Base-by-base conservation (phyloP, 2,888 invertebrate species). In the Eucera pruinosa region DNA sequence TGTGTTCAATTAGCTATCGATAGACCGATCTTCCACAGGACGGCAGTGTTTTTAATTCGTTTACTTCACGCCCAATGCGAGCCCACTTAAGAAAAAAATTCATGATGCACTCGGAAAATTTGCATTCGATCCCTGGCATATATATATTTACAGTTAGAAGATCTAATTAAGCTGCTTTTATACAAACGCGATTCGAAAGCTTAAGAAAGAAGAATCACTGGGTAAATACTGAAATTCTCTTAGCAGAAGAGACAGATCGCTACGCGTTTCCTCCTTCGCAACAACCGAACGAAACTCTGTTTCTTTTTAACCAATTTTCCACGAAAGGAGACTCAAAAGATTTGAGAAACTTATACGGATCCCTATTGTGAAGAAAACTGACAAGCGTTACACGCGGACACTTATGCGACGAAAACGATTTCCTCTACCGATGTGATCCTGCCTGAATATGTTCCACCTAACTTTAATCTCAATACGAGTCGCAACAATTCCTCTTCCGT, bases 41-140 rank as follows among this genome's bases (percentile, higher is more conserved):
- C 83, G 83, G 83, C 81, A 83, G 76, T 83, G 74, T 79, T 36
- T n/a, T 76, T 48, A 67, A 75, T 78, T 80, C 76, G 50, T 78
- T 78, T 74, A 52, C 55, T n/a, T 60, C 39, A 41, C 61, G 54
- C 27, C 45, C 66, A 11, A 55, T 36, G 58, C 52, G 43, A 4
- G 54, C 30, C 48, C 66, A 13, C 55, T 36, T 54, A 11, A 23
- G 43, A 57, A 50, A 25, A 30, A 41, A 50, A 18, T 50, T 27
- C n/a, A 6, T 11, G 23, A 45, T 30, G 36, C 18, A 30, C 36
- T n/a, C 36, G 30, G 25, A 39, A 43, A 54, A 43, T 48, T 74
- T 33, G 6, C 2, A 47, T 57, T n/a, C 47, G 33, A 64, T 41
- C 25, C 23, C 67, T 52, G 61, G 20, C 39, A 50, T 20, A n/a